Evolutionary conservation across 2,888 invertebrate species (phyloP), one percentile per base, ranked within the genome.

Genomic region (Standfussiana lucernea): DNA sequence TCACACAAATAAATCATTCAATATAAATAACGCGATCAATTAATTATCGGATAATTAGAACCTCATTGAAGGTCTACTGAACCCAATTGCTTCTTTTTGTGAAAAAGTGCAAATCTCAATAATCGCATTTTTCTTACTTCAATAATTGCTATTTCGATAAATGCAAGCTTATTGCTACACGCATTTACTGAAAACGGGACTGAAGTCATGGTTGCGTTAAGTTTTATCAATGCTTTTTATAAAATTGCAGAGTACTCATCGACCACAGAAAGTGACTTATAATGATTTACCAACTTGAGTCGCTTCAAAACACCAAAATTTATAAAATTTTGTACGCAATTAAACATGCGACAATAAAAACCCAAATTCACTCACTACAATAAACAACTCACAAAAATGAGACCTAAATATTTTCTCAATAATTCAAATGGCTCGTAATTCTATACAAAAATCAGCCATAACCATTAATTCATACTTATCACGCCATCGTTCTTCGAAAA

Each of bases 391-490:
- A 61, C 68, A 77, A 68, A 73, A 73, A 45, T 35, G 18, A 77
- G 28, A 40, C 56, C 61, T 69, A 77, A 77, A 85, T 70, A 85
- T 69, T 74, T 74, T 85, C 69, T 18, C 59, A 77, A 81, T 73
- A 81, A 69, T 77, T 78, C 59, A 66, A 85, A 83, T 72, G 21
- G 70, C 79, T 67, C 24, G 13, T 85, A 82, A 85, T 84, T 66
- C 68, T 40, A 78, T 32, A 75, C 53, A 73, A 67, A 77, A 78
- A 74, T 35, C 65, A 40, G 45, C 72, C 62, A n/a, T 18, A 62
- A 66, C 78, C 83, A 85, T 85, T 78, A 72, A 82, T 84, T 78
- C n/a, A 6, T 1, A 13, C 53, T 67, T 84, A 85, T 85, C 83
- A 61, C n/a, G 50, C 65, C 28, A 85, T 82, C 78, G 42, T 56